Evolutionary conservation across 2,888 invertebrate species (phyloP), one percentile per base, ranked within the genome.

Genomic region (Latheticus oryzae): DNA sequence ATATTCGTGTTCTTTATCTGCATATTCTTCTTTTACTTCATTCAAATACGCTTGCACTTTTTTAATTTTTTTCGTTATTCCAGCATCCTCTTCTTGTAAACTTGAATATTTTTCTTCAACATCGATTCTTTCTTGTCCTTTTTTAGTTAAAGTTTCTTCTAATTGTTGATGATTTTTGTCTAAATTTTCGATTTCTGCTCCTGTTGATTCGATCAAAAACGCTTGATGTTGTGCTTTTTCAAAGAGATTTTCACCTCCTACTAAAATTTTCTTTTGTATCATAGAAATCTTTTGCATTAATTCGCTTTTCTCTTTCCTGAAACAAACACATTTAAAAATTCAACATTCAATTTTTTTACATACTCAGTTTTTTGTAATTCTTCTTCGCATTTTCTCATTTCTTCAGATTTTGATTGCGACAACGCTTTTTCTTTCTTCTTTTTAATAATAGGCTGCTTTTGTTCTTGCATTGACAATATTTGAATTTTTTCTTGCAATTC

Each of bases 191-290:
- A 95, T 78, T 77, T 95, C 94, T 9, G 85, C 81, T 7, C 93
- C 89, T 0, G 95, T 93, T 59, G 92, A 92, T 67, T 95, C 95
- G 42, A 99, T 82, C 48, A 98, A 82, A 56, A 87, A 84, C 51
- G 96, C 91, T 77, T 99, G 98, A 0, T 93, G 88, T 74, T 97
- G 95, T 0, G 97, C 97, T 76, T 97, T 97, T 76, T 98, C 98
- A 61, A 99, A 82, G 3, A 99, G 84, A 81, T 99, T 99, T 81
- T 97, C 98, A 0, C 99, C 99, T 0, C 99, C 99, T 0, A 98
- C 94, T 12, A 99, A 85, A 50, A 99, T 95, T 78, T 97, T 97
- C 64, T 93, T 94, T 77, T 98, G 96, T 40, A 99, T 84, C 3
- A 91, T 90, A 61, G 89, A 86, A 52, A 99, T 85, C 74, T 97